phyloP scores from a whole-genome alignment of 2,888 invertebrate species.

The Tenthredo distinguenda region DNA sequence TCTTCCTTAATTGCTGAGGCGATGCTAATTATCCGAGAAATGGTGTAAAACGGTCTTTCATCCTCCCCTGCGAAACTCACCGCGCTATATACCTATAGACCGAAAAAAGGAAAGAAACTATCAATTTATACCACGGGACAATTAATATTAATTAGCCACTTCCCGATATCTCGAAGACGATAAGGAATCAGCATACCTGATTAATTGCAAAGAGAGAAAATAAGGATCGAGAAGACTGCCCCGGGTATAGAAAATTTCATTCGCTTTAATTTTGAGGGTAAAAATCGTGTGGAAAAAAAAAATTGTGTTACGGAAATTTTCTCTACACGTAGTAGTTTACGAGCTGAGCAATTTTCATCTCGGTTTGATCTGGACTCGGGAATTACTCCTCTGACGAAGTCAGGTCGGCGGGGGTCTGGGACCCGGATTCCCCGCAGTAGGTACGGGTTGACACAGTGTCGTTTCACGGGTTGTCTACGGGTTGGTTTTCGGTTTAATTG shows the following conservation, averaged over 20 bases:
- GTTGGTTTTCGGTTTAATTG: conserved; percentile 68
- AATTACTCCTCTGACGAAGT: neutral
- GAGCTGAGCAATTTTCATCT: neutral
- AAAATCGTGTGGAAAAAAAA: too few relatives aligned
- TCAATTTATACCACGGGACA: neutral
- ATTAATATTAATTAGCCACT: conserved; percentile 39
- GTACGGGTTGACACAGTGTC: conserved; percentile 24
- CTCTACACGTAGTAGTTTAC: neutral
- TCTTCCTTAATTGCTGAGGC: conserved; percentile 31
- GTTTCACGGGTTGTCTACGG: conserved; percentile 54
- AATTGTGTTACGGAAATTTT: too few relatives aligned
- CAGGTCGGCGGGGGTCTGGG: conserved; percentile 42
- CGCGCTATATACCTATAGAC: neutral
- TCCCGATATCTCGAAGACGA: neutral
- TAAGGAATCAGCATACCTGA: neutral
- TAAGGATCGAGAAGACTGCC: too few relatives aligned
- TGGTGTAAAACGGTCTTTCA: neutral
- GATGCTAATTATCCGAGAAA: conserved; percentile 13
- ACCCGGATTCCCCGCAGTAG: conserved; percentile 51
- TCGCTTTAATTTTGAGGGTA: neutral
- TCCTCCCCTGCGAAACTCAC: neutral
- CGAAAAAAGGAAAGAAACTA: neutral
- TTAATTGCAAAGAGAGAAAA: neutral
- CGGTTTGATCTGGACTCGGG: neutral
- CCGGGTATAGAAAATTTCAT: neutral